Conservation (phyloP, 2,888 invertebrate species). For the Taphrorychus bicolor region DNA sequence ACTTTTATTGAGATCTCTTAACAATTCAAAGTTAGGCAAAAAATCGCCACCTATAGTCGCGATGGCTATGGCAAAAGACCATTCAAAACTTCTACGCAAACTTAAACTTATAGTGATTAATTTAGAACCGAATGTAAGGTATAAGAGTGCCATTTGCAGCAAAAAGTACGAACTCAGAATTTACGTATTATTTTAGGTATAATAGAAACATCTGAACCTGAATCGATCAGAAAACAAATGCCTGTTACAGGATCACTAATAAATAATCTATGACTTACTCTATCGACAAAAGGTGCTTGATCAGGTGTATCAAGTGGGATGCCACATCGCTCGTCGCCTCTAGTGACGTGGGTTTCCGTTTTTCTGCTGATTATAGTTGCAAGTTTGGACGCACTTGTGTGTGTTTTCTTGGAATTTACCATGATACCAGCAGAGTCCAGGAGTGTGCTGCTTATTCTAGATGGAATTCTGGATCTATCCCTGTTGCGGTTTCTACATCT, state of each 20-base stretch:
- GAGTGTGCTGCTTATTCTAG: too few species aligned
- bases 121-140: background rate
- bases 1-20: background rate
- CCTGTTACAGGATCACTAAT: background rate
- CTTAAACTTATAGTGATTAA: background rate
- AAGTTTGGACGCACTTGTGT: background rate
- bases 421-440: too few species aligned
- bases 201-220: background rate
- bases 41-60: slow-evolving; percentile 3
- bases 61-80: background rate
- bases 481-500: too few species aligned
- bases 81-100: background rate
- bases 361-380: background rate
- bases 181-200: too few species aligned
- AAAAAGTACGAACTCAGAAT: too few species aligned
- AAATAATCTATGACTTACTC: background rate
- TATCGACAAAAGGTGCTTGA: background rate
- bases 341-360: background rate
- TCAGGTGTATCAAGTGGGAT: background rate
- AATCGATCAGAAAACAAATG: background rate
- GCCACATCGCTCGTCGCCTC: background rate
- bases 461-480: too few species aligned
- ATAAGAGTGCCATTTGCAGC: too few species aligned
- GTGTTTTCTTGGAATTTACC: too few species aligned
- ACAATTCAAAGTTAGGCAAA: background rate